Conservation (phyloP, 1,140 invertebrate species). For the Zophobas morio region DNA sequence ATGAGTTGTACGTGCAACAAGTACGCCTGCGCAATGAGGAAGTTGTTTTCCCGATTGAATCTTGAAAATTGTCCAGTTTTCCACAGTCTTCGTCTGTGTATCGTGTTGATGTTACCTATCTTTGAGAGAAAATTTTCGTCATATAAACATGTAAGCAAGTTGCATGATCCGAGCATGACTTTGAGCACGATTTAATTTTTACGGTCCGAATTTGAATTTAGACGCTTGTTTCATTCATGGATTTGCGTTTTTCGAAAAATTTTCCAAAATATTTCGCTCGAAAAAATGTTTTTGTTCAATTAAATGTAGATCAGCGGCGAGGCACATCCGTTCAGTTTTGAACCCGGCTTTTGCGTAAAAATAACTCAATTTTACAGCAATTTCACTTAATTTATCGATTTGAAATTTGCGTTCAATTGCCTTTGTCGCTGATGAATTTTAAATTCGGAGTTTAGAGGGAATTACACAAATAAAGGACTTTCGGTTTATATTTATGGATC, state of each 20-base stretch:
- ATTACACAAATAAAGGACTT: not conserved
- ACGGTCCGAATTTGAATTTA: slow-evolving; percentile 9
- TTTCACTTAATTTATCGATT: not conserved
- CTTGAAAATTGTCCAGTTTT: slow-evolving; percentile 45
- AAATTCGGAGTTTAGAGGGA: not conserved
- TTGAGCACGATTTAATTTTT: not conserved
- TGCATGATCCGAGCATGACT: not conserved
- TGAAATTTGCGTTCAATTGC: slow-evolving; percentile 27
- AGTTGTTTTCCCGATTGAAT: slow-evolving; percentile 46
- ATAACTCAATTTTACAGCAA: slow-evolving; percentile 3
- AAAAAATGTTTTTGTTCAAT: slow-evolving; percentile 23
- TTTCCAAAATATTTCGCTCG: not conserved
- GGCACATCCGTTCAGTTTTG: not conserved
- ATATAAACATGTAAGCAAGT: slow-evolving; percentile 30
- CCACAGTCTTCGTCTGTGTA: slow-evolving; percentile 35
- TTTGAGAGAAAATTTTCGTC: slow-evolving; percentile 36
- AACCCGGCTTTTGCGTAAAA: not conserved
- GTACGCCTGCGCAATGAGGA: slow-evolving; percentile 54
- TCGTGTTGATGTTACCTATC: slow-evolving; percentile 39
- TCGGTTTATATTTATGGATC: slow-evolving; percentile 10
- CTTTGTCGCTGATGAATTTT: not conserved
- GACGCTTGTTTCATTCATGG: slow-evolving; percentile 25
- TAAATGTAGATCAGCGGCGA: not conserved
- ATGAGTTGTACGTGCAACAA: slow-evolving; percentile 56
- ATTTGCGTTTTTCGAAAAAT: not conserved